phyloP scores from a whole-genome alignment of 2,797 vertebrate species.

The Psittacula echo region DNA sequence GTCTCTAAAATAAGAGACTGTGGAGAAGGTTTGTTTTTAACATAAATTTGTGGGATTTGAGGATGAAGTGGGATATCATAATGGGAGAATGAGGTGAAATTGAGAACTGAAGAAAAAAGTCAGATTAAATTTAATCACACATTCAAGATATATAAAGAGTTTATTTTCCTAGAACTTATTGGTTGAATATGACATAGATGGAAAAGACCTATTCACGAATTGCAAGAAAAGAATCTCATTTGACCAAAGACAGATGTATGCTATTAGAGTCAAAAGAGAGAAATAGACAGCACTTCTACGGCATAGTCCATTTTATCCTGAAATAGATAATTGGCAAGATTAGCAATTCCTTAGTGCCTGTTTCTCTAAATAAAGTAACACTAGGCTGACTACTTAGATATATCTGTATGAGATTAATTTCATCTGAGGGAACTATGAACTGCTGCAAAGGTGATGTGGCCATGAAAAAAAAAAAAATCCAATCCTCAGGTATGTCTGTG shows the following conservation, averaged over 20 bases:
- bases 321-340: constrained; percentile 43
- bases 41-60: background rate
- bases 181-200: background rate
- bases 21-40: background rate
- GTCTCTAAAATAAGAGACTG: background rate
- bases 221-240: background rate
- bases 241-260: constrained; percentile 18
- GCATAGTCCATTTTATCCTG: background rate
- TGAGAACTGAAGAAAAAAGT: background rate
- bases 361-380: constrained; percentile 34
- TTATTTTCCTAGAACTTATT: background rate
- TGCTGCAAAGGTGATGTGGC: background rate
- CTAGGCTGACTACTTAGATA: background rate
- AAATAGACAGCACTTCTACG: constrained; percentile 1
- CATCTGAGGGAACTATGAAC: background rate
- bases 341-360: background rate
- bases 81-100: background rate
- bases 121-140: background rate
- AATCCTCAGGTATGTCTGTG: background rate
- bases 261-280: background rate
- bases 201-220: background rate
- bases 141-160: background rate
- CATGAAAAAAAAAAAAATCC: background rate
- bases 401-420: background rate
- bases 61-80: background rate